Conservation (phyloP, 2,113 vertebrate genomes). For the Calidris pugnax region DNA sequence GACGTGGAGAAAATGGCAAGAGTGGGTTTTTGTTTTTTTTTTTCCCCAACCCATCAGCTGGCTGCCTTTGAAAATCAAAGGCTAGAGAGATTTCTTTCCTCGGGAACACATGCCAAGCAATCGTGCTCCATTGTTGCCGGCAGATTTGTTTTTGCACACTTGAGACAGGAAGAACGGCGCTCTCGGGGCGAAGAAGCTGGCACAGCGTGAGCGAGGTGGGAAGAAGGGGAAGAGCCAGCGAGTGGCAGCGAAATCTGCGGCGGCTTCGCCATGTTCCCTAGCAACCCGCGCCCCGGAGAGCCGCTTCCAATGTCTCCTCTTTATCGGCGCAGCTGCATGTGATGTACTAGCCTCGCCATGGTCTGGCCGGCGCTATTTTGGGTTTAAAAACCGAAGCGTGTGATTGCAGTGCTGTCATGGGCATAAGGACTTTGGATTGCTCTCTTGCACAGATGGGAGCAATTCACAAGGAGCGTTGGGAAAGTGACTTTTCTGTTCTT, state of each 20-base stretch:
- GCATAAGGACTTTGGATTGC: constrained; percentile 62
- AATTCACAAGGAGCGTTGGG: constrained; percentile 22
- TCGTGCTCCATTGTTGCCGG: background rate
- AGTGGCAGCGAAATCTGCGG: background rate
- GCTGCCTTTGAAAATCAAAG: constrained; percentile 31
- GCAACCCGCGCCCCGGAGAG: constrained; percentile 12
- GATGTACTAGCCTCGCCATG: background rate
- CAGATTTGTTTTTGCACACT: constrained; percentile 24
- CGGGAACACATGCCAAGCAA: background rate
- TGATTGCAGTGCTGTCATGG: constrained; percentile 52
- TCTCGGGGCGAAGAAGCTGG: background rate
- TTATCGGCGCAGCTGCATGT: constrained; percentile 47
- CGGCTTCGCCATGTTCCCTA: constrained; percentile 33
- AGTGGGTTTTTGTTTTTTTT: background rate
- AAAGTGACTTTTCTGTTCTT: constrained; percentile 67
- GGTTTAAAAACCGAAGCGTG: constrained; percentile 24
- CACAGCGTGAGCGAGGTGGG: background rate
- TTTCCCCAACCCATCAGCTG: background rate
- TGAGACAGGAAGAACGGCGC: background rate
- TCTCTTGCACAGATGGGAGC: constrained; percentile 63
- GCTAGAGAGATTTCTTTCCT: constrained; percentile 3
- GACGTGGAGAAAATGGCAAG: background rate
- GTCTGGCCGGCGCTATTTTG: constrained; percentile 37
- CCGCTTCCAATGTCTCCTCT: constrained; percentile 6
- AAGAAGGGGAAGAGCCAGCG: constrained; percentile 18